A percentile compares a stretch with the other conserved stretches of the same genome.
Conservation (phyloP, 2,888 invertebrate genomes). For the Drosophila mayaguana region DNA sequence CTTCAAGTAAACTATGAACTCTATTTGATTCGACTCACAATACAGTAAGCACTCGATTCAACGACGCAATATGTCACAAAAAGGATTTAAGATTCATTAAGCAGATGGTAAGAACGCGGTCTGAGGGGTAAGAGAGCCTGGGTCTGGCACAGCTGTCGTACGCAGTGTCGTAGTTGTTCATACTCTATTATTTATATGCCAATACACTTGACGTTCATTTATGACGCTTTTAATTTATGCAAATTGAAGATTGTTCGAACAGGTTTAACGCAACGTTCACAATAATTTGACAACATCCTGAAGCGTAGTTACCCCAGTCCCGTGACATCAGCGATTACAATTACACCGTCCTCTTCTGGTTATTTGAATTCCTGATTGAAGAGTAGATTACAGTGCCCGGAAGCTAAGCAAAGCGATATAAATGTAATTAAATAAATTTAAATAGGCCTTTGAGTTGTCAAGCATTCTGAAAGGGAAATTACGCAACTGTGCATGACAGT, state of each 20-base stretch:
- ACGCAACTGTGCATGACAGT: too few species aligned
- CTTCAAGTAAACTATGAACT: background rate
- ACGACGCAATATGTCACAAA: constrained; percentile 10
- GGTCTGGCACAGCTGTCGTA: background rate
- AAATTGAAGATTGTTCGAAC: constrained; percentile 52
- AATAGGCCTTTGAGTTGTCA: background rate
- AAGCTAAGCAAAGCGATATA: background rate
- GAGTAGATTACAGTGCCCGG: background rate
- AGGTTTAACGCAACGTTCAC: constrained; percentile 13
- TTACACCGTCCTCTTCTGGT: constrained; percentile 11
- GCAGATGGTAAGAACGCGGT: background rate
- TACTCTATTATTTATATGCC: constrained; percentile 13
- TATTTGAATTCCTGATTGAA: constrained; percentile 10
- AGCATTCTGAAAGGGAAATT: background rate
- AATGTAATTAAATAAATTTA: background rate
- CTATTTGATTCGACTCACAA: background rate
- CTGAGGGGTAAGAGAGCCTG: background rate
- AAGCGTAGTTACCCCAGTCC: constrained; percentile 17
- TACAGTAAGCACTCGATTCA: background rate
- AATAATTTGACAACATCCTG: constrained; percentile 50
- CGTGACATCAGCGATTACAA: background rate
- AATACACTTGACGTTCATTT: constrained; percentile 56
- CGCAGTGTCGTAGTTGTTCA: constrained; percentile 14
- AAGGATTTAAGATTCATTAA: background rate
- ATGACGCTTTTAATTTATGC: constrained; percentile 64